Conservation (phyloP, 2,113 vertebrate genomes). For the Emberiza fucata region DNA sequence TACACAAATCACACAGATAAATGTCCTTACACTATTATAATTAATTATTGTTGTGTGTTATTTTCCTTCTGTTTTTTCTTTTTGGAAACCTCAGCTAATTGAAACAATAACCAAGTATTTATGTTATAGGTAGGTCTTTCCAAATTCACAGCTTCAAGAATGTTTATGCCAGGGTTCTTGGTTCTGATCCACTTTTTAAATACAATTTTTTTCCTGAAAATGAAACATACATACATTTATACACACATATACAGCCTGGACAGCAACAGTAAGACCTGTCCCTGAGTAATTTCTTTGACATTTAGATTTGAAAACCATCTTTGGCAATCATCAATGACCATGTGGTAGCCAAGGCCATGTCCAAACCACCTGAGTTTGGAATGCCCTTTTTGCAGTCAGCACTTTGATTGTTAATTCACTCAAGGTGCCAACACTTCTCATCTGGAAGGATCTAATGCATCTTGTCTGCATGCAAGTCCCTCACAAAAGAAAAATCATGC, state of each 20-base stretch:
- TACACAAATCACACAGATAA: background rate
- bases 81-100: background rate
- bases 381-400: background rate
- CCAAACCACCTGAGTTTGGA: constrained; percentile 48
- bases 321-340: background rate
- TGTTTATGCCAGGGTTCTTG: background rate
- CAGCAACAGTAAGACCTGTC: background rate
- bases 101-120: background rate
- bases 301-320: background rate
- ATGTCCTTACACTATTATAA: background rate
- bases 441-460: background rate
- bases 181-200: background rate
- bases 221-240: background rate
- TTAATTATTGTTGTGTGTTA: background rate
- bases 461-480: background rate
- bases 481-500: background rate
- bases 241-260: background rate
- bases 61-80: background rate
- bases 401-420: constrained; percentile 9
- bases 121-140: background rate
- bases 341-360: background rate
- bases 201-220: background rate
- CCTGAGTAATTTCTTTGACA: background rate
- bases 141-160: background rate
- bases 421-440: background rate